Percentiles rank a stretch among this genome's conserved stretches.
phyloP scores from a whole-genome alignment of 2,113 vertebrate species.

The Brachyhypopomus occidentalis region DNA sequence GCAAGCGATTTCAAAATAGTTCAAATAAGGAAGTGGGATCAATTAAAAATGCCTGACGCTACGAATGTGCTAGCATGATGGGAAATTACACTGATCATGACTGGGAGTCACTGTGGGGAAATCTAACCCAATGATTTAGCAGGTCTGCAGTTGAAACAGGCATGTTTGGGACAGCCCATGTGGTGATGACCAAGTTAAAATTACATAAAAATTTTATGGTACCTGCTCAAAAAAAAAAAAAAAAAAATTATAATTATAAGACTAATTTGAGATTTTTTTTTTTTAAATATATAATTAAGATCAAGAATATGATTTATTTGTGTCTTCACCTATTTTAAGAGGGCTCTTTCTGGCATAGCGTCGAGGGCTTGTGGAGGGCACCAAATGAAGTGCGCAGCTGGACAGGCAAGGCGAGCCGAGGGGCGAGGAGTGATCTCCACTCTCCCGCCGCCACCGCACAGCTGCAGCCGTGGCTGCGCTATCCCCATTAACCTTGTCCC shows the following conservation, averaged over 20 bases:
- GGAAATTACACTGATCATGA: slow-evolving; percentile 67
- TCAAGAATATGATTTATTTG: too few species aligned
- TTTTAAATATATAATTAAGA: too few species aligned
- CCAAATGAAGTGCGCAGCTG: neutral
- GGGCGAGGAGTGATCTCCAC: neutral
- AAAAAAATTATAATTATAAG: too few species aligned
- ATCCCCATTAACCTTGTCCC: slow-evolving; percentile 69
- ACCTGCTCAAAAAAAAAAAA: neutral
- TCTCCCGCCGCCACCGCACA: slow-evolving; percentile 61
- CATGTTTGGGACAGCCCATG: slow-evolving; percentile 64
- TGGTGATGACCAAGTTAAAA: slow-evolving; percentile 3
- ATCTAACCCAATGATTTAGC: slow-evolving; percentile 66
- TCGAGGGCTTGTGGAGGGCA: neutral
- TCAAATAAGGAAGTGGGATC: slow-evolving; percentile 19
- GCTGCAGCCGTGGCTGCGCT: slow-evolving; percentile 58
- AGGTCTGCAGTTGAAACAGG: slow-evolving; percentile 60
- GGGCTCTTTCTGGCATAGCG: neutral
- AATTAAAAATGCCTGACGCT: slow-evolving; percentile 62
- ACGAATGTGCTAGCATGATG: slow-evolving; percentile 64
- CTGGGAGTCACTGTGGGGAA: slow-evolving; percentile 58
- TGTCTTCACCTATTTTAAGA: slow-evolving; percentile 1
- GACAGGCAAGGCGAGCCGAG: neutral
- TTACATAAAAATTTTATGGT: neutral
- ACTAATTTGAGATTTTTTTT: too few species aligned
- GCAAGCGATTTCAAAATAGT: slow-evolving; percentile 22